Evolutionary conservation across 2,888 invertebrate species (phyloP), one percentile per base, ranked within the genome.

Genomic region (Orthosia gothica): DNA sequence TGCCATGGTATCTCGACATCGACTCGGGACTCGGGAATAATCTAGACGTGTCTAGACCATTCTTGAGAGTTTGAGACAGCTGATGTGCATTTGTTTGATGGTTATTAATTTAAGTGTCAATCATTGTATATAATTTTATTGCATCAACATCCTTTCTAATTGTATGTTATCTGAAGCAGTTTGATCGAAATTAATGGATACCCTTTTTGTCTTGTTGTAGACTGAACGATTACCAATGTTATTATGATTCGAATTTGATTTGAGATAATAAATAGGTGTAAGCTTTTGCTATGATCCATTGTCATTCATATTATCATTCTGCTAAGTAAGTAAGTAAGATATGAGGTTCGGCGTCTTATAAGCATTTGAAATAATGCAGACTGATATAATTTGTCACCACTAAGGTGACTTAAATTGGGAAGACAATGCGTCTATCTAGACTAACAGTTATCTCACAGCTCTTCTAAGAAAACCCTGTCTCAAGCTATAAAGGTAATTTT

Each of bases 111-210:
- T 70, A 67, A 11, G 50, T 73, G 76, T 82, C 82, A 84, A 73
- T 85, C 86, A 85, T 63, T 49, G 15, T 65, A 70, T 65, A 70
- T 70, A 62, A 12, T 76, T 73, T 76, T 58, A 85, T 87, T 79
- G 74, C 85, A 68, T 59, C 70, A 78, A 70, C 64, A 64, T 79
- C 64, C 64, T 79, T 80, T 85, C 68, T 83, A 87, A 75, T 87
- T 70, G 13, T 23, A 71, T 68, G 67, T 70, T 84, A 71, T 73
- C 76, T 49, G 49, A 50, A 12, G 54, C 40, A 50, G 74, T 75
- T 32, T 57, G 69, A 73, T 87, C 49, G 61, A 75, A 66, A 82
- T 68, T 75, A 75, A 75, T 85, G 65, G 58, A 66, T 52, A 45
- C 50, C 50, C 70, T 71, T 80, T 70, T 69, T 71, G 54, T 54